Conservation (phyloP, 2,888 invertebrate genomes). For the Dicyrtomina minuta region DNA sequence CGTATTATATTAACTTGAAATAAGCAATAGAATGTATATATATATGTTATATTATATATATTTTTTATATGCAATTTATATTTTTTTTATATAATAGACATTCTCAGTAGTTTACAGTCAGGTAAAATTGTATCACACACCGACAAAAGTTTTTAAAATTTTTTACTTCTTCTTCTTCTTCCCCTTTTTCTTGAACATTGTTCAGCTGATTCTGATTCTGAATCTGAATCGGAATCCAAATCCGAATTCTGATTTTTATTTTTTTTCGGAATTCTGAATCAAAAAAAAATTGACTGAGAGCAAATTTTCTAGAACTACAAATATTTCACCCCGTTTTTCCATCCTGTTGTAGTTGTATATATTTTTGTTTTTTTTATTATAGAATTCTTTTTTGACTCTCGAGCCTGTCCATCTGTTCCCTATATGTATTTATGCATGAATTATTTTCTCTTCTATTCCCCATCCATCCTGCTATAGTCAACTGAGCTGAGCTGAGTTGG, state of each 20-base stretch:
- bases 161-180: too few relatives aligned
- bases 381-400: background rate
- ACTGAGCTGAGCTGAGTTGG: too few relatives aligned
- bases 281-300: too few relatives aligned
- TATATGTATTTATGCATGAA: slow-evolving; percentile 25
- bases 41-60: slow-evolving; percentile 1
- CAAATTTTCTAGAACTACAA: slow-evolving; percentile 34
- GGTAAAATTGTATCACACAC: slow-evolving; percentile 41
- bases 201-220: too few relatives aligned
- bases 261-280: too few relatives aligned
- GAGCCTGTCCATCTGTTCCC: slow-evolving; percentile 15
- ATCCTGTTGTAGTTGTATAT: background rate
- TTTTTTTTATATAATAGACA: slow-evolving; percentile 23
- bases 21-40: background rate
- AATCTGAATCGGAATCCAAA: too few relatives aligned
- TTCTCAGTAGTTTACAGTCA: slow-evolving; percentile 39
- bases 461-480: background rate
- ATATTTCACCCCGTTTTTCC: slow-evolving; percentile 11
- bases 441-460: slow-evolving; percentile 6
- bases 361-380: background rate
- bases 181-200: too few relatives aligned
- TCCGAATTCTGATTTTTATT: too few relatives aligned
- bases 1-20: background rate
- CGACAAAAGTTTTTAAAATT: slow-evolving; percentile 13
- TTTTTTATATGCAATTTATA: slow-evolving; percentile 11